These are phyloP conservation scores for Caenorhabditis becei DNA, from an alignment of 2,888 invertebrate genomes.

Conservation along the genomic window DNA sequence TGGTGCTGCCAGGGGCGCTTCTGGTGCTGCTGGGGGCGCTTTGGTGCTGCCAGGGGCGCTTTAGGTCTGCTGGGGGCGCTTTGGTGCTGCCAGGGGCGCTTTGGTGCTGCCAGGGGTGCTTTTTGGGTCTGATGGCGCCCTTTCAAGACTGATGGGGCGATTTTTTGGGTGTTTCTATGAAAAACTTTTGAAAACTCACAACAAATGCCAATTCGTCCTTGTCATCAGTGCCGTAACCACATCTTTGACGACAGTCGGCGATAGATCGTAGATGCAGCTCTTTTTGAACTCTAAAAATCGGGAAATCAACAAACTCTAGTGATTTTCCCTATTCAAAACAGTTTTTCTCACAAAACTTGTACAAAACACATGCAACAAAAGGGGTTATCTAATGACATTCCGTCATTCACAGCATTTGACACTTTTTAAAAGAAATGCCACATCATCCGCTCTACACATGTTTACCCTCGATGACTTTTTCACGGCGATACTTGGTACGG, in stretches of 20 bases:
- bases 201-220: slow-evolving; percentile 76
- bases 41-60: too few relatives aligned
- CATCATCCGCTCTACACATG: slow-evolving; percentile 20
- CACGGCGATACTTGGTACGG: slow-evolving; percentile 52
- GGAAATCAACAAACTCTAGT: too few relatives aligned
- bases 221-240: slow-evolving; percentile 78
- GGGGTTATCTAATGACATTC: slow-evolving; percentile 22
- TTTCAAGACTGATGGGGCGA: too few relatives aligned
- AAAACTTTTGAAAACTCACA: slow-evolving; percentile 75
- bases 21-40: too few relatives aligned
- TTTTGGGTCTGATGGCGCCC: too few relatives aligned
- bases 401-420: not conserved
- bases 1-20: too few relatives aligned
- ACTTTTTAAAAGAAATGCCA: not conserved
- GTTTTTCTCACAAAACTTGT: too few relatives aligned
- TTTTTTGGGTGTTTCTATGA: too few relatives aligned
- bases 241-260: slow-evolving; percentile 81
- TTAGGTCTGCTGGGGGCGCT: too few relatives aligned
- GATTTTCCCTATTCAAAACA: too few relatives aligned
- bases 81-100: too few relatives aligned
- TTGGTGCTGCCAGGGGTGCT: too few relatives aligned
- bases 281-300: slow-evolving; percentile 63
- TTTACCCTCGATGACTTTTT: slow-evolving; percentile 55
- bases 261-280: slow-evolving; percentile 78
- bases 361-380: slow-evolving; percentile 23